Percentiles rank a stretch among this genome's conserved stretches.
phyloP scores from a whole-genome alignment of 2,888 invertebrate genomes.

The Siphlonurus alternatus region DNA sequence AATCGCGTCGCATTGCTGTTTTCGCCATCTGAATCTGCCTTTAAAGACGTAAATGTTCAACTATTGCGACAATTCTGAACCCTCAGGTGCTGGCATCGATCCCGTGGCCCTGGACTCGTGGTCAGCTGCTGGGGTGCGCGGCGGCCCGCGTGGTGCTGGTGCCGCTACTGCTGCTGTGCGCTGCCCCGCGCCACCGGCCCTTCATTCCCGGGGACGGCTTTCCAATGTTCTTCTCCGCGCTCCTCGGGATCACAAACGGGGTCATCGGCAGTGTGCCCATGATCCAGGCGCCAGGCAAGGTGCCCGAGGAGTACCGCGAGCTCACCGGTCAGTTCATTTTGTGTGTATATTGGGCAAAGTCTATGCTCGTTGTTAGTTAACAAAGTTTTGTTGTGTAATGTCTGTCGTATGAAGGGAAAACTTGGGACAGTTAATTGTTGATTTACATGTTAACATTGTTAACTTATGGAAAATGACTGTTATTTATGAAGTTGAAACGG shows the following conservation, averaged over 20 bases:
- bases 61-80: too few species aligned
- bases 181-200: conserved; percentile 57
- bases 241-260: conserved; percentile 71
- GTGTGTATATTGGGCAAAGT: too few species aligned
- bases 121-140: conserved; percentile 58
- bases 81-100: conserved; percentile 59
- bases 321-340: conserved; percentile 48
- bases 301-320: conserved; percentile 71
- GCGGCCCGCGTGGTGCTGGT: conserved; percentile 56
- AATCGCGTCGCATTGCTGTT: too few species aligned
- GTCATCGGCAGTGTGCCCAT: conserved; percentile 82
- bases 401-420: too few species aligned
- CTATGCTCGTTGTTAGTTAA: too few species aligned
- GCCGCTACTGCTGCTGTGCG: conserved; percentile 66
- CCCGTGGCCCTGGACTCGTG: conserved; percentile 68
- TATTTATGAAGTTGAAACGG: too few species aligned
- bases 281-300: conserved; percentile 77
- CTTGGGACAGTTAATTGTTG: too few species aligned
- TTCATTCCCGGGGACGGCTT: conserved; percentile 47
- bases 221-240: conserved; percentile 44
- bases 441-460: too few species aligned
- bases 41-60: too few species aligned
- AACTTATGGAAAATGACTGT: too few species aligned
- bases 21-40: too few species aligned
- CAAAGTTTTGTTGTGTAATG: too few species aligned